Conservation (phyloP, 2,888 invertebrate genomes). For the Mythimna lalbum region DNA sequence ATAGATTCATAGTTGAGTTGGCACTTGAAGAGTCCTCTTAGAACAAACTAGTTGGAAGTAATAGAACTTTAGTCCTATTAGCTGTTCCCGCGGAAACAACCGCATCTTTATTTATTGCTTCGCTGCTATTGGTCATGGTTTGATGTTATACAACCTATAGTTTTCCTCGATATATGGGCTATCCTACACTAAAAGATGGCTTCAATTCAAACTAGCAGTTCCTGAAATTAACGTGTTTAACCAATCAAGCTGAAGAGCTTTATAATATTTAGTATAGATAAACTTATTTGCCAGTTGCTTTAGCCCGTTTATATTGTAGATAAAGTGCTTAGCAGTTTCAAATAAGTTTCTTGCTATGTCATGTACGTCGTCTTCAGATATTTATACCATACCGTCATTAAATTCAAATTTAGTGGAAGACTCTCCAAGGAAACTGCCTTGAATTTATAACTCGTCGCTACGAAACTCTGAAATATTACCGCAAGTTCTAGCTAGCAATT, state of each 20-base stretch:
- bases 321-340: neutral
- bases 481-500: conserved; percentile 26
- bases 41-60: conserved; percentile 37
- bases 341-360: neutral
- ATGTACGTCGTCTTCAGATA: neutral
- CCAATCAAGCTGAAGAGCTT: no score
- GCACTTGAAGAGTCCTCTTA: conserved; percentile 10
- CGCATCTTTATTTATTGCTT: no score
- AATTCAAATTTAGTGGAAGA: conserved; percentile 12
- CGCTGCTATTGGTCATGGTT: no score
- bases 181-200: no score
- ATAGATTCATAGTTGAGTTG: conserved; percentile 53
- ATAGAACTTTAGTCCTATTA: conserved; percentile 34
- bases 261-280: neutral
- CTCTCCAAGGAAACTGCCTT: conserved; percentile 22
- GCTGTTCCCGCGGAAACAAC: no score
- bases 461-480: neutral
- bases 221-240: no score
- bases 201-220: no score
- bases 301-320: neutral
- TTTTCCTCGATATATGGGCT: no score
- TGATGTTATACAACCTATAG: no score
- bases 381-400: neutral
- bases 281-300: neutral
- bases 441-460: conserved; percentile 26